Evolutionary conservation across 2,797 vertebrate species (phyloP).

Genomic region (Eulemur rubriventer): DNA sequence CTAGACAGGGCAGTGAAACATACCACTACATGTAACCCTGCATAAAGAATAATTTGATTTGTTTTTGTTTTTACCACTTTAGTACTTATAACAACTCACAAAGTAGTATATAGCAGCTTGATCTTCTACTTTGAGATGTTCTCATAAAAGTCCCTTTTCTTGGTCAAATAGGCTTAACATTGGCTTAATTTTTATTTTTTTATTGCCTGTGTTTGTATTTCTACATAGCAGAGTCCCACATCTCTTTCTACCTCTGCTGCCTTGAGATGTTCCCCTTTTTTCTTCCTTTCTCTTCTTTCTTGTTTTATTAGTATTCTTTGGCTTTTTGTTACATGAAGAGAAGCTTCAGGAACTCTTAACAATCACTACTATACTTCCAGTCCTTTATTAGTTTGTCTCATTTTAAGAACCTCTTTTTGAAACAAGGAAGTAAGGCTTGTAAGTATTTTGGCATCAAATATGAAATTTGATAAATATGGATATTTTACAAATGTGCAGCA

Average conservation of each 20-base stretch:
- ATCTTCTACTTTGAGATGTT: background rate
- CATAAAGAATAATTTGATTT: background rate
- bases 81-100: background rate
- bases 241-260: background rate
- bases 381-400: background rate
- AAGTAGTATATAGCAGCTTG: background rate
- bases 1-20: background rate
- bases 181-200: slow-evolving; percentile 34
- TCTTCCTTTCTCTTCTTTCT: background rate
- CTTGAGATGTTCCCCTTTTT: background rate
- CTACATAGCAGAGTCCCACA: background rate
- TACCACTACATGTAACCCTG: background rate
- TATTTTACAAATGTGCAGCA: slow-evolving; percentile 10
- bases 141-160: background rate
- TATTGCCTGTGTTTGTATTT: background rate
- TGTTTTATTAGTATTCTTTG: background rate
- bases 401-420: background rate
- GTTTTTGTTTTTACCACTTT: background rate
- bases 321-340: background rate
- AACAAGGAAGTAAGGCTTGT: background rate
- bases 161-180: background rate
- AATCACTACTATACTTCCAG: background rate
- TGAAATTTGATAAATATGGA: background rate
- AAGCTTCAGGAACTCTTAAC: background rate
- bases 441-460: background rate